These are phyloP conservation scores for Limnephilus auricula DNA, from an alignment of 2,888 invertebrate species.

Conservation along the genomic window DNA sequence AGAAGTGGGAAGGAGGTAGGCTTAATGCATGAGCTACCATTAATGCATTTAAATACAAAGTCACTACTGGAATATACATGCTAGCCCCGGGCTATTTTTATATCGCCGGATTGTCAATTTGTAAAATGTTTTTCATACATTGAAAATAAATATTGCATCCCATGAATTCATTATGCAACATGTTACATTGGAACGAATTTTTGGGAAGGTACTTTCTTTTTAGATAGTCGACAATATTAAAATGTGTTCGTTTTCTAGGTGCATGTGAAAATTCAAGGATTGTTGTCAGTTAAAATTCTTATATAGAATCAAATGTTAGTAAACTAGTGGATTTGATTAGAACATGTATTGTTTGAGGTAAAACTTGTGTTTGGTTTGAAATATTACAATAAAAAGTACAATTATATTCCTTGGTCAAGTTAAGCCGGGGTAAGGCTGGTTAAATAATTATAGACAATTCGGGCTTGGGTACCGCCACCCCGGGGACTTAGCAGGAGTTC, in stretches of 20 bases:
- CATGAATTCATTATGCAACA: neutral
- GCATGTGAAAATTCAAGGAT: neutral
- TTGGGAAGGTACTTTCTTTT: neutral
- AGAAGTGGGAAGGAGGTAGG: conserved; percentile 4
- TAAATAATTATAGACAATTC: too few species aligned
- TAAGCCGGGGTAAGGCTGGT: too few species aligned
- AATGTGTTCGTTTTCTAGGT: neutral
- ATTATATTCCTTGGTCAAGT: too few species aligned
- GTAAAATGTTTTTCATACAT: neutral
- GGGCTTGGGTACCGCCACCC: too few species aligned
- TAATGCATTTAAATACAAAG: conserved; percentile 39
- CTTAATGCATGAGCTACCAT: conserved; percentile 32
- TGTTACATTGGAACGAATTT: neutral
- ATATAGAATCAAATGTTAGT: neutral
- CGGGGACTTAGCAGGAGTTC: too few species aligned
- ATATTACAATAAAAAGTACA: too few species aligned
- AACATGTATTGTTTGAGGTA: too few species aligned
- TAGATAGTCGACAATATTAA: neutral
- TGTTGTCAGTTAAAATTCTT: neutral
- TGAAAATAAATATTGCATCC: neutral
- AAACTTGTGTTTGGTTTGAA: too few species aligned
- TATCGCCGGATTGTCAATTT: neutral
- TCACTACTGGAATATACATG: conserved; percentile 35
- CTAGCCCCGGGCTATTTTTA: conserved; percentile 32
- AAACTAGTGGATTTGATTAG: too few species aligned